Evolutionary conservation across 2,797 vertebrate genomes (phyloP).

Genomic region (Pogonophryne albipinna): DNA sequence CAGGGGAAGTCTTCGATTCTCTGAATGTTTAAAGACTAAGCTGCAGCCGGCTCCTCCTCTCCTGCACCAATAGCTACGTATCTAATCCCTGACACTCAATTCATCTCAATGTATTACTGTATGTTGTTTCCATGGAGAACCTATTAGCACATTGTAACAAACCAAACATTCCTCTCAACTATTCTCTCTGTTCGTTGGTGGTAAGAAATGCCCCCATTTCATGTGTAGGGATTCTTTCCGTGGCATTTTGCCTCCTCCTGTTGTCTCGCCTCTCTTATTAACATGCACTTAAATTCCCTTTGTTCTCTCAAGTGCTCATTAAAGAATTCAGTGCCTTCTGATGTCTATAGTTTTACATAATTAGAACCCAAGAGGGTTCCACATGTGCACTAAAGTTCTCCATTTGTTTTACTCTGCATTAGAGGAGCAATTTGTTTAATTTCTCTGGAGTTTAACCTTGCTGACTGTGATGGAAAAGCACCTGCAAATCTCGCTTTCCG

Average conservation of each 20-base stretch:
- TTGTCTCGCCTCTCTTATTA: constrained; percentile 86
- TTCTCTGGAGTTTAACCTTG: constrained; percentile 90
- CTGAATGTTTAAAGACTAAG: constrained; percentile 32
- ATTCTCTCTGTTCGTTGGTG: constrained; percentile 54
- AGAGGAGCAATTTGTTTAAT: constrained; percentile 90
- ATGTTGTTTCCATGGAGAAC: constrained; percentile 68
- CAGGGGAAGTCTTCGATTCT: constrained; percentile 27
- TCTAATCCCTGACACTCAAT: constrained; percentile 61
- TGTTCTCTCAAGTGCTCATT: constrained; percentile 89
- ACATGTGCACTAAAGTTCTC: constrained; percentile 85
- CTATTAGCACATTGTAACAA: constrained; percentile 59
- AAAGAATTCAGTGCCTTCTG: constrained; percentile 87
- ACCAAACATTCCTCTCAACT: constrained; percentile 55
- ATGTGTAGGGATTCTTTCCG: constrained; percentile 76
- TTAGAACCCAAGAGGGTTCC: constrained; percentile 88
- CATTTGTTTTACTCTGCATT: constrained; percentile 88
- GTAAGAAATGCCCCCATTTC: constrained; percentile 73
- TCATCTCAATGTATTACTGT: constrained; percentile 68
- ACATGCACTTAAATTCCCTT: constrained; percentile 89
- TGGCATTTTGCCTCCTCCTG: constrained; percentile 83
- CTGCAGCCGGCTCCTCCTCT: constrained; percentile 23
- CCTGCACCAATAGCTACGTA: constrained; percentile 54
- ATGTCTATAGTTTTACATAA: constrained; percentile 90
- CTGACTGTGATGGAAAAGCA: constrained; percentile 86
- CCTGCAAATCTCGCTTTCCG: constrained; percentile 77